Conservation (phyloP, 2,113 vertebrate genomes). For the Monarcha castaneiventris region DNA sequence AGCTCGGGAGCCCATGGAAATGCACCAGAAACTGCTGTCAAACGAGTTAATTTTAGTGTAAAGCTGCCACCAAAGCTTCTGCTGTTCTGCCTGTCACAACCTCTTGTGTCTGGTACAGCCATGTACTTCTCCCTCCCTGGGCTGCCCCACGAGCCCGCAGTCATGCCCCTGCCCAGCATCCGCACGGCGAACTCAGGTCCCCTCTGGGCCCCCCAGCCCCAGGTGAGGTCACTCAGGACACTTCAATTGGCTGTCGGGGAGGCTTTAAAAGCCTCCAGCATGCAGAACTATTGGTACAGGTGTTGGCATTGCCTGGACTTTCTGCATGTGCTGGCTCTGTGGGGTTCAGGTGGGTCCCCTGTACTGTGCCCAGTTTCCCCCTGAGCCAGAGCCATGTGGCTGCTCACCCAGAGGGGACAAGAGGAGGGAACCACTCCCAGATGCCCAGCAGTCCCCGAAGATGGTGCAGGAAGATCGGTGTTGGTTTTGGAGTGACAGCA, state of each 20-base stretch:
- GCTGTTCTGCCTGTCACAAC: not conserved
- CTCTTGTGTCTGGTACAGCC: not conserved
- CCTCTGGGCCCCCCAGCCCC: not conserved
- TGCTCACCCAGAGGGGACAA: not conserved
- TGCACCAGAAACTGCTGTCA: not conserved
- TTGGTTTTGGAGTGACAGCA: not conserved
- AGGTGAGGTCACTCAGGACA: not conserved
- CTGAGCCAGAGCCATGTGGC: not conserved
- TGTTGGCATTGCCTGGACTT: not conserved
- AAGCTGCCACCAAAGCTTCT: not conserved
- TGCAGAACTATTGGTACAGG: rapidly evolving
- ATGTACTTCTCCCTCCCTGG: rapidly evolving
- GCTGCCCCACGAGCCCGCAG: rapidly evolving
- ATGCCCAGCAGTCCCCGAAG: not conserved
- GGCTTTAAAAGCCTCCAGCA: not conserved
- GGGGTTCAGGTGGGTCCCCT: too few species aligned
- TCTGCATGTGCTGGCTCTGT: not conserved
- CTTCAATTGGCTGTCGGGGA: rapidly evolving
- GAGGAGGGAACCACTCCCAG: not conserved
- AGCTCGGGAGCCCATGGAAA: not conserved
- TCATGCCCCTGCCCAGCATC: not conserved
- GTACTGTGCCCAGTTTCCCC: not conserved
- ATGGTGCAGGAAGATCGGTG: not conserved
- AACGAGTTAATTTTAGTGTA: constrained; percentile 16
- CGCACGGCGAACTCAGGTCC: rapidly evolving